A percentile compares a stretch with the other conserved stretches of the same genome.
These are phyloP conservation scores for Apotomis capreana DNA, from an alignment of 2,888 invertebrate genomes.

Conservation along the genomic window DNA sequence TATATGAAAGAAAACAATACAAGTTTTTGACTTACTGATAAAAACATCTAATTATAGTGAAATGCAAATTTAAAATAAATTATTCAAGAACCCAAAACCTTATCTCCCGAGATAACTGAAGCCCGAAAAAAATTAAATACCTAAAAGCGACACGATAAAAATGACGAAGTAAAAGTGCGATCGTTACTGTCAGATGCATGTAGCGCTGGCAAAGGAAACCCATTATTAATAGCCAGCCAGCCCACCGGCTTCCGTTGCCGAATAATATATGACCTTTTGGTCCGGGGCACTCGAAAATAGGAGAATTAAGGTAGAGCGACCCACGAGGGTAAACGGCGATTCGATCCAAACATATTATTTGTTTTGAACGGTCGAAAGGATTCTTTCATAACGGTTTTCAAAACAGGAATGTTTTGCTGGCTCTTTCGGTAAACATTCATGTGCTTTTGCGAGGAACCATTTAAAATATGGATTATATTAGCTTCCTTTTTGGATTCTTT, in stretches of 20 bases:
- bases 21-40: too few species aligned
- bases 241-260: constrained; percentile 63
- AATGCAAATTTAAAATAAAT: constrained; percentile 11
- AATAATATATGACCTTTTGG: constrained; percentile 71
- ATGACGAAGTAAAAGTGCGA: constrained; percentile 70
- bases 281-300: constrained; percentile 53
- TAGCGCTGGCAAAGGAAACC: constrained; percentile 68
- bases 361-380: constrained; percentile 34
- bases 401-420: constrained; percentile 27
- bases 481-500: neutral
- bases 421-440: neutral
- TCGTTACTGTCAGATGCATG: constrained; percentile 79
- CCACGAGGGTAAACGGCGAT: constrained; percentile 25
- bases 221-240: constrained; percentile 74
- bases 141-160: constrained; percentile 66
- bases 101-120: constrained; percentile 23
- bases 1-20: too few species aligned
- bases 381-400: constrained; percentile 25
- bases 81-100: constrained; percentile 20
- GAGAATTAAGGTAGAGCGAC: constrained; percentile 39
- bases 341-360: constrained; percentile 42
- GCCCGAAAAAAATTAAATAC: constrained; percentile 54
- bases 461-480: neutral
- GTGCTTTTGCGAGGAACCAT: neutral
- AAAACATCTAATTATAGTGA: neutral